Conservation (phyloP, 2,797 vertebrate genomes). For the Harpagifer antarcticus region DNA sequence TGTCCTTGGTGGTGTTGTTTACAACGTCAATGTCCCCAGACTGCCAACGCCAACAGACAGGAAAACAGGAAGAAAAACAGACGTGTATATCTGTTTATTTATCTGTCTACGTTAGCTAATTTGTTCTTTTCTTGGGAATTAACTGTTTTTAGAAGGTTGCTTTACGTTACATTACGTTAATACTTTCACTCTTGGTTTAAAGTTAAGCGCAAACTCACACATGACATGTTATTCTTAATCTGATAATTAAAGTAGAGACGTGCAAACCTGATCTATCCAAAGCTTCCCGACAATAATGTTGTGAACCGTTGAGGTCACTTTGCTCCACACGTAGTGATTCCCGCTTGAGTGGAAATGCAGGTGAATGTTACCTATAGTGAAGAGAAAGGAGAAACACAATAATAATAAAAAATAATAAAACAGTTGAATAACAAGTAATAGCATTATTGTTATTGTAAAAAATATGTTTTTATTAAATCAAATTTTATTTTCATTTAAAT, state of each 20-base stretch:
- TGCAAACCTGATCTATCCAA: slow-evolving; percentile 95
- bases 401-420: no score
- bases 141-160: not conserved
- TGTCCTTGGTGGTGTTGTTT: slow-evolving; percentile 93
- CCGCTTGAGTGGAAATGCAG: slow-evolving; percentile 92
- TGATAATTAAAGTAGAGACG: not conserved
- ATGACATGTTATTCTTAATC: not conserved
- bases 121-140: not conserved
- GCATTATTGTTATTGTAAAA: no score
- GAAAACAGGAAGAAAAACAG: slow-evolving; percentile 16
- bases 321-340: slow-evolving; percentile 95
- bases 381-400: slow-evolving; percentile 12
- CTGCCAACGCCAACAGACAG: slow-evolving; percentile 77
- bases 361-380: slow-evolving; percentile 90
- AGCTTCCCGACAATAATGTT: slow-evolving; percentile 98
- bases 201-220: not conserved
- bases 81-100: no score
- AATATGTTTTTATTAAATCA: no score
- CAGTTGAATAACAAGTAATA: no score
- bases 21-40: slow-evolving; percentile 97
- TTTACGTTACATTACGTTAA: not conserved
- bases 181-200: not conserved
- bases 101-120: no score
- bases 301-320: slow-evolving; percentile 96
- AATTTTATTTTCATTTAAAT: no score